Base-by-base conservation (phyloP, 1,140 invertebrate genomes). In the Mylabris phalerata region DNA sequence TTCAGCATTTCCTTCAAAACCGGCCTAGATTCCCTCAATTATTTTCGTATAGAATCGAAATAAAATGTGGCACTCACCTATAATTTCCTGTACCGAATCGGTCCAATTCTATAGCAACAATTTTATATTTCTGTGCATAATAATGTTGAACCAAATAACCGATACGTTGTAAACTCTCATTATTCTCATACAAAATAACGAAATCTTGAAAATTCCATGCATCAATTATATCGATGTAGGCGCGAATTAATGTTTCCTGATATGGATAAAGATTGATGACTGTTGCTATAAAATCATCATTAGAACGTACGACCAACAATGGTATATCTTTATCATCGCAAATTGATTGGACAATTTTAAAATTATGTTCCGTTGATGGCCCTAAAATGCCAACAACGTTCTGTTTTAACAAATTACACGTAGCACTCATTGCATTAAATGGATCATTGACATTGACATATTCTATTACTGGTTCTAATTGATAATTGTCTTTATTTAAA, bases 301-400 rank as follows among this genome's bases (percentile, higher is more conserved):
- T 84, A 79, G 82, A 87, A 48, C 85, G 82, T 1, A 82, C 82
- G 62, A 88, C 81, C 47, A 95, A 79, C 67, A 93, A 89, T 0
- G 93, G 92, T 41, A 96, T 82, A 76, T 94, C 90, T 67, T 92
- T 81, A 40, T 82, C 82, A 72, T 95, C 90, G 66, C 90, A 92
- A 45, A 95, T 86, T n/a, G 88, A 91, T 75, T 93, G 87, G 9
- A 94, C 84, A 68, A 91, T 85, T 40, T 80, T 75, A 1, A 88
- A 78, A 0, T 84, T 80, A 13, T 76, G 66, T 63, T 76, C 79
- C 27, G 82, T 80, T 38, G 83, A 80, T 5, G 92, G 91, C 11
- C 91, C 92, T 70, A 95, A 88, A 50, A 96, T 80, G 4, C 81
- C 89, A 5, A 83, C 84, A 9, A 91, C 77, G 55, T 87, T 89